A percentile compares a stretch with the other conserved stretches of the same genome.
These are phyloP conservation scores for Atherinomorus stipes DNA, from an alignment of 2,113 vertebrate genomes.

Conservation along the genomic window DNA sequence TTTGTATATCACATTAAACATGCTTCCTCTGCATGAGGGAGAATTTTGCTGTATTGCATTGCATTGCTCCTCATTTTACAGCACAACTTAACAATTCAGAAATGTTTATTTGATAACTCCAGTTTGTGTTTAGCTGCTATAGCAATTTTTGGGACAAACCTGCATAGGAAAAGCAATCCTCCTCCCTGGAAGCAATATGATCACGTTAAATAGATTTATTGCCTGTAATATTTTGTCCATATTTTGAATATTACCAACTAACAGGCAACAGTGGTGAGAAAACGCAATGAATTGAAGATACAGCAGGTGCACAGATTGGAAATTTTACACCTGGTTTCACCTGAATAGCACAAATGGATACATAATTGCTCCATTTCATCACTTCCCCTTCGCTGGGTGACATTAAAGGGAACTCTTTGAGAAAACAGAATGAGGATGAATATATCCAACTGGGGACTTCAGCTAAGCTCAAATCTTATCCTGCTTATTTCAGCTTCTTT, in stretches of 20 bases:
- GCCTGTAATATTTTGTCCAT: constrained; percentile 65
- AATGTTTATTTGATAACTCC: constrained; percentile 24
- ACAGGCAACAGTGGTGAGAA: constrained; percentile 63
- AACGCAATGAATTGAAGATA: constrained; percentile 70
- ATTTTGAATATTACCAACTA: constrained; percentile 68
- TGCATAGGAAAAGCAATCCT: constrained; percentile 25
- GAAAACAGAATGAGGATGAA: constrained; percentile 64
- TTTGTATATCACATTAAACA: constrained; percentile 60
- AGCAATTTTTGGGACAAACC: constrained; percentile 24
- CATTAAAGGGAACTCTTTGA: constrained; percentile 71
- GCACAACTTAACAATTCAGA: constrained; percentile 27
- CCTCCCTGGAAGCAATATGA: constrained; percentile 44
- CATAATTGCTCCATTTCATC: constrained; percentile 82
- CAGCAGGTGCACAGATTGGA: constrained; percentile 81
- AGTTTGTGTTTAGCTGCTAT: constrained; percentile 28
- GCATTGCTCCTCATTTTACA: constrained; percentile 45
- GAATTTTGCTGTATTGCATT: constrained; percentile 52
- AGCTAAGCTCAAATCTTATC: constrained; percentile 63
- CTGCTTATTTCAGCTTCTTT: constrained; percentile 67
- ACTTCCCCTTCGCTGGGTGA: constrained; percentile 69
- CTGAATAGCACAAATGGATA: constrained; percentile 79
- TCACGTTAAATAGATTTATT: constrained; percentile 69
- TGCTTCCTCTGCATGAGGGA: constrained; percentile 51
- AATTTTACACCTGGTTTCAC: constrained; percentile 83
- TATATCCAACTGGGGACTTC: constrained; percentile 54